Percentiles rank a stretch among this genome's conserved stretches.
These are phyloP conservation scores for Euplexia lucipara DNA, from an alignment of 2,888 invertebrate genomes.

Conservation along the genomic window DNA sequence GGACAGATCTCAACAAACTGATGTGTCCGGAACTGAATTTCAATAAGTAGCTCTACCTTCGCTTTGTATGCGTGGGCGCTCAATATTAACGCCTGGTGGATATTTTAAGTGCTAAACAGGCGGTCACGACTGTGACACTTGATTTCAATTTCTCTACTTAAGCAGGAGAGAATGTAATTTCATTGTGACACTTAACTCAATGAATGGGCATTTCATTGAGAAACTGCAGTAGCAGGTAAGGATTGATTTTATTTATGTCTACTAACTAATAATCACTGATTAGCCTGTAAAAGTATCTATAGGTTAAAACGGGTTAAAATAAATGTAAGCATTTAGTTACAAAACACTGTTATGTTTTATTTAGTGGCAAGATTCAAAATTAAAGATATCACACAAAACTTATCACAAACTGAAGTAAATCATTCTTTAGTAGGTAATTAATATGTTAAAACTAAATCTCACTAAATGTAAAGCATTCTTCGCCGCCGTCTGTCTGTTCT, in stretches of 20 bases:
- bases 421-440: neutral
- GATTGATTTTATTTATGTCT: neutral
- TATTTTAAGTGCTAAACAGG: slow-evolving; percentile 38
- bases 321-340: slow-evolving; percentile 27
- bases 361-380: slow-evolving; percentile 8
- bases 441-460: neutral
- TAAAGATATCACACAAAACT: slow-evolving; percentile 8
- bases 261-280: neutral
- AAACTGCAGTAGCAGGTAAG: slow-evolving; percentile 1
- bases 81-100: slow-evolving; percentile 35
- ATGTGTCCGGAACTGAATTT: slow-evolving; percentile 25
- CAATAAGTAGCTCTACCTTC: slow-evolving; percentile 23
- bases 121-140: slow-evolving; percentile 26
- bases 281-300: neutral
- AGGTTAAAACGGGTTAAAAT: slow-evolving; percentile 7
- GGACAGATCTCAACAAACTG: neutral
- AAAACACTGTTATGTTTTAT: neutral
- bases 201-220: slow-evolving; percentile 18
- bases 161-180: neutral
- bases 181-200: slow-evolving; percentile 26
- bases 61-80: slow-evolving; percentile 18
- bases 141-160: slow-evolving; percentile 55
- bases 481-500: neutral
- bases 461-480: neutral
- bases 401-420: neutral